These are phyloP conservation scores for Platerodrilus igneus DNA, from an alignment of 2,888 invertebrate species.

Conservation along the genomic window DNA sequence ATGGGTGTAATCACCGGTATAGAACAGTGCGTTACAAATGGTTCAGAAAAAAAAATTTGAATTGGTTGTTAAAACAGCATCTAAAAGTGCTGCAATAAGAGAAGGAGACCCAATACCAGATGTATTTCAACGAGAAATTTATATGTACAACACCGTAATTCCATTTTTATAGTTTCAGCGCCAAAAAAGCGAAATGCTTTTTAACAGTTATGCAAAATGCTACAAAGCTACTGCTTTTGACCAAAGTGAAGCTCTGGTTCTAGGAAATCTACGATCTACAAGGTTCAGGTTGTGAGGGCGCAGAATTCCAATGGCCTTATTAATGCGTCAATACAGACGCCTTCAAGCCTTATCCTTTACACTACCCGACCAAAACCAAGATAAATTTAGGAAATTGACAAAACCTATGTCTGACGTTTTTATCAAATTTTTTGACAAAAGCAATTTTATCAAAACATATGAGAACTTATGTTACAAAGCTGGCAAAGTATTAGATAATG, in stretches of 20 bases:
- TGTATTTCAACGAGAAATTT: slow-evolving; percentile 4
- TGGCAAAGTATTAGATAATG: neutral
- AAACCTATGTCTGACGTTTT: too few species aligned
- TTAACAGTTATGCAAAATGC: slow-evolving; percentile 1
- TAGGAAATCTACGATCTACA: slow-evolving; percentile 33
- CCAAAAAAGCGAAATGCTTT: neutral
- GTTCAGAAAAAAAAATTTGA: slow-evolving; percentile 10
- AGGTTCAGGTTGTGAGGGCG: slow-evolving; percentile 33
- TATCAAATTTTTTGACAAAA: too few species aligned
- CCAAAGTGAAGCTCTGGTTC: slow-evolving; percentile 26
- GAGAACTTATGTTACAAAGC: too few species aligned
- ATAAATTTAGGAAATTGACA: slow-evolving; percentile 10
- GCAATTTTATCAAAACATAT: too few species aligned
- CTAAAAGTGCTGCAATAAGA: slow-evolving; percentile 4
- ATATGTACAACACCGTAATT: slow-evolving; percentile 4
- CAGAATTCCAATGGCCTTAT: slow-evolving; percentile 30
- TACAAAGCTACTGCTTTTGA: neutral
- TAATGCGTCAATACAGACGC: slow-evolving; percentile 35
- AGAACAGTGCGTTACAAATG: slow-evolving; percentile 19
- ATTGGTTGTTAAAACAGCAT: slow-evolving; percentile 18
- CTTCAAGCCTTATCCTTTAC: slow-evolving; percentile 38
- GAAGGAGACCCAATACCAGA: neutral
- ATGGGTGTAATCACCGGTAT: slow-evolving; percentile 29
- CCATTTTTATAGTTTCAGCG: slow-evolving; percentile 3
- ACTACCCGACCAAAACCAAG: slow-evolving; percentile 31